Percentiles rank a stretch among this genome's conserved stretches.
Conservation (phyloP, 2,113 vertebrate species). For the Elephantulus edwardii region DNA sequence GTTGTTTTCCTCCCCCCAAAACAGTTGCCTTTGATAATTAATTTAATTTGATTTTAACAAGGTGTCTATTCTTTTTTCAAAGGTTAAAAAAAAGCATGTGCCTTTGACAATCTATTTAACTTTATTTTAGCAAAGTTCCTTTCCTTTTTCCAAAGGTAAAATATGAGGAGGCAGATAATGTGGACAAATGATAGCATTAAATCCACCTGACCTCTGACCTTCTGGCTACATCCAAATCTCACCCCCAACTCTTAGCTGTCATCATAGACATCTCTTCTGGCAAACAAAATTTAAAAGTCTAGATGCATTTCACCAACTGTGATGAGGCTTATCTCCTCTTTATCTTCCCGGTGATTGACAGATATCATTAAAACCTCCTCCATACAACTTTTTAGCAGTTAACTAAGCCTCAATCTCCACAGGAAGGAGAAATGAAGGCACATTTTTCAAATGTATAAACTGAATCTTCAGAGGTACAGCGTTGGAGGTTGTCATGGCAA, state of each 20-base stretch:
- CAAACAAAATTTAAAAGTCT: background rate
- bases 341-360: conserved; percentile 46
- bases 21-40: background rate
- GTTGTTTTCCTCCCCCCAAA: background rate
- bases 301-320: background rate
- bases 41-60: background rate
- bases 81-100: too few relatives aligned
- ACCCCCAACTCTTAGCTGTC: accelerated
- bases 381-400: conserved; percentile 58
- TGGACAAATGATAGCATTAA: background rate
- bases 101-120: too few relatives aligned
- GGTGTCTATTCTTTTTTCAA: background rate
- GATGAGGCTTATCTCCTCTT: conserved; percentile 2
- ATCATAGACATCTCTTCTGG: background rate
- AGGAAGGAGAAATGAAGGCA: conserved; percentile 72
- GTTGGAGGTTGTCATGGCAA: conserved; percentile 83
- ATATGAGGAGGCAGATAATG: too few relatives aligned
- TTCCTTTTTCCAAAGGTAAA: too few relatives aligned
- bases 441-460: conserved; percentile 75
- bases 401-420: conserved; percentile 59
- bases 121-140: too few relatives aligned
- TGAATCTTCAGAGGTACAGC: conserved; percentile 78
- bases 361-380: conserved; percentile 75
- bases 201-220: background rate
- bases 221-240: background rate